Conservation (phyloP, 1,140 invertebrate genomes). For the Procambarus virginalis region DNA sequence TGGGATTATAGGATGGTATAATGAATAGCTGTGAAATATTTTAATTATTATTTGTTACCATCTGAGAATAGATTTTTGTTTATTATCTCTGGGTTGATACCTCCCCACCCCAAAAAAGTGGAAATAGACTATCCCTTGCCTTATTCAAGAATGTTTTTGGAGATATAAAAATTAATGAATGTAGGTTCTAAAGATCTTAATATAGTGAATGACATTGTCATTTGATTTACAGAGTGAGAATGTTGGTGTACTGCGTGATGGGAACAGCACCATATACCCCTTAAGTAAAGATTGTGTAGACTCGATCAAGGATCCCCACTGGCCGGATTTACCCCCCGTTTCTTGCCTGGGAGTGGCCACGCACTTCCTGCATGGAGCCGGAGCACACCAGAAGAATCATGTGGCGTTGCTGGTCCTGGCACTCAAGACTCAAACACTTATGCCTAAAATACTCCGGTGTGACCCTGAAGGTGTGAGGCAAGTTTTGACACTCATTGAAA, state of each 20-base stretch:
- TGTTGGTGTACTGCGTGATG: slow-evolving; percentile 91
- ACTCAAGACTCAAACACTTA: slow-evolving; percentile 87
- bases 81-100: too few relatives aligned
- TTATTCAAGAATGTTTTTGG: too few relatives aligned
- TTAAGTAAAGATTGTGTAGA: slow-evolving; percentile 95
- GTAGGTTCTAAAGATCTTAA: not conserved
- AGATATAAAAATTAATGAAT: too few relatives aligned
- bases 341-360: slow-evolving; percentile 87
- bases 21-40: too few relatives aligned
- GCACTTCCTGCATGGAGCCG: slow-evolving; percentile 80
- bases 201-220: not conserved
- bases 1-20: too few relatives aligned
- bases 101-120: too few relatives aligned
- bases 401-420: slow-evolving; percentile 92
- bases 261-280: slow-evolving; percentile 95
- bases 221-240: slow-evolving; percentile 81
- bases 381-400: slow-evolving; percentile 80
- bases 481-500: slow-evolving; percentile 78
- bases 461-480: slow-evolving; percentile 91
- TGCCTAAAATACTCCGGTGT: slow-evolving; percentile 92
- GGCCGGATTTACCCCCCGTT: slow-evolving; percentile 93
- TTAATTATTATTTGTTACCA: too few relatives aligned
- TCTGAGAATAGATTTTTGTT: too few relatives aligned
- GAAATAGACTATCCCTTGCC: too few relatives aligned
- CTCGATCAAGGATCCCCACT: slow-evolving; percentile 90